phyloP scores from a whole-genome alignment of 2,113 vertebrate genomes.

The Prolemur simus region DNA sequence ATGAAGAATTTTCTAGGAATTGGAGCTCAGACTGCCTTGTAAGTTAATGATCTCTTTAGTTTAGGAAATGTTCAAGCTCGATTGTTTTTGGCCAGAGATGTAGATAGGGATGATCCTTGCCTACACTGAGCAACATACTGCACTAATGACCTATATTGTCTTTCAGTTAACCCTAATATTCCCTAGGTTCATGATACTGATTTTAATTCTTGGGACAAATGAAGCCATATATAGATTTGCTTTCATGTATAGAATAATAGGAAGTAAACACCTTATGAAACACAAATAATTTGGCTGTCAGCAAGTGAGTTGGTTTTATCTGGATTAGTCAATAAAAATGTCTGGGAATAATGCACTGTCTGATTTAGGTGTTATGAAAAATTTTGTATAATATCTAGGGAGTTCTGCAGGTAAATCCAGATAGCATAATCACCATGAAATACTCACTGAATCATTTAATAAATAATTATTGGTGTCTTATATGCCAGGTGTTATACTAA shows the following conservation, averaged over 20 bases:
- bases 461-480: neutral
- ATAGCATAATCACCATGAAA: neutral
- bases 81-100: neutral
- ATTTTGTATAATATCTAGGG: neutral
- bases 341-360: neutral
- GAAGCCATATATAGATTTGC: neutral
- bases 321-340: neutral
- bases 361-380: neutral
- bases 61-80: neutral
- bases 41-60: neutral
- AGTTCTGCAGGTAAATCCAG: neutral
- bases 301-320: neutral
- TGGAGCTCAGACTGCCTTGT: neutral
- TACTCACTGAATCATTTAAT: neutral
- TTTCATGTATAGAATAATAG: neutral
- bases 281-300: neutral
- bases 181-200: neutral
- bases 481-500: neutral
- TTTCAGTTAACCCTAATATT: neutral
- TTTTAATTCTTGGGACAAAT: neutral
- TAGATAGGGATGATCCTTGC: neutral
- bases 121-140: neutral
- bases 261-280: slow-evolving; percentile 10
- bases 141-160: neutral
- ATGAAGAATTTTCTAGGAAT: neutral